Evolutionary conservation across 2,888 invertebrate species (phyloP).

Genomic region (Pollenia amentaria): DNA sequence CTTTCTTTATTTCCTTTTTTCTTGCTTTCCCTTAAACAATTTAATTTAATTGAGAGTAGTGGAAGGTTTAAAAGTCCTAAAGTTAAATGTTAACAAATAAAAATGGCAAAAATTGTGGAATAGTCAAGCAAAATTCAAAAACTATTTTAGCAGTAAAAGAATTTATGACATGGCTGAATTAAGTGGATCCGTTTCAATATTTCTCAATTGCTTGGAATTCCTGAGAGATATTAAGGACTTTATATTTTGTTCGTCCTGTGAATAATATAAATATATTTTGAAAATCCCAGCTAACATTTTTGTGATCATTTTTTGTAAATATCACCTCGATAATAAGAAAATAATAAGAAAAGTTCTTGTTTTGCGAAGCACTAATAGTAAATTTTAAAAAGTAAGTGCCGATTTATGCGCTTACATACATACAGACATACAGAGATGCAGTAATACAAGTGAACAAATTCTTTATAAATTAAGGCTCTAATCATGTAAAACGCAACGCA

Average conservation of each 20-base stretch:
- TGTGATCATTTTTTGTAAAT: no score
- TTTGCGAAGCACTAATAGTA: no score
- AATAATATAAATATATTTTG: neutral
- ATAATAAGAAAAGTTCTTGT: no score
- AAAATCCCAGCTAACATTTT: no score
- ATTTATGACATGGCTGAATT: neutral
- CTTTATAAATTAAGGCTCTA: no score
- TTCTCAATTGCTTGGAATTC: neutral
- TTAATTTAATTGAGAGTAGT: slow-evolving; percentile 1
- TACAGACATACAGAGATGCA: no score
- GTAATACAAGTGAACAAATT: no score
- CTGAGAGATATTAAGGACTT: neutral
- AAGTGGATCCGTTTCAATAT: neutral
- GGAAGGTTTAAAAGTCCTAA: neutral
- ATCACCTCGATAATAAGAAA: no score
- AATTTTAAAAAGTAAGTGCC: no score
- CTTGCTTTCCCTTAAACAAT: neutral
- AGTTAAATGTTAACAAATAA: slow-evolving; percentile 1
- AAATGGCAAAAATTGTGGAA: neutral
- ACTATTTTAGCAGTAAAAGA: neutral
- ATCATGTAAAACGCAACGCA: no score
- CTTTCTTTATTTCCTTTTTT: neutral
- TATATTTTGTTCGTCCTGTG: neutral
- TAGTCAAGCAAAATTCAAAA: neutral
- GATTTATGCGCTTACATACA: no score